phyloP scores from a whole-genome alignment of 2,113 vertebrate genomes.

The Rhabdomys dilectus region DNA sequence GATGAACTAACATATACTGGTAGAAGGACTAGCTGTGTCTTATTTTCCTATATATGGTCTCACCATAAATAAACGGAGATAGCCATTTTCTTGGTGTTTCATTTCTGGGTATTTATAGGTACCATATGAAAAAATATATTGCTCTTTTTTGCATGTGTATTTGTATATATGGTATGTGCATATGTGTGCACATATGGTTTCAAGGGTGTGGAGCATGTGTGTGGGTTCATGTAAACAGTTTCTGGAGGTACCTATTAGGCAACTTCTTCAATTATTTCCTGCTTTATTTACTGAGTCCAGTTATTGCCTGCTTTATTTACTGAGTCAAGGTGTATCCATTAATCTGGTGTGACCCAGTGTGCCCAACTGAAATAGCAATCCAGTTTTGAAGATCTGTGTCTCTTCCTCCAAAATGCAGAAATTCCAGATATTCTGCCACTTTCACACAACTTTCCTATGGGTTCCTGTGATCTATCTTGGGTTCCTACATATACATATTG shows the following conservation, averaged over 20 bases:
- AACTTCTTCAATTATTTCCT: not conserved
- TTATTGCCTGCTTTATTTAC: not conserved
- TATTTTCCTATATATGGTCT: slow-evolving; percentile 33
- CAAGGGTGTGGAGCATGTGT: not conserved
- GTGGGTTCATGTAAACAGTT: not conserved
- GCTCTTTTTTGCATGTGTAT: not conserved
- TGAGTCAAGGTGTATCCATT: too few species aligned
- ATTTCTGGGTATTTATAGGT: not conserved
- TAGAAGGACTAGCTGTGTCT: slow-evolving; percentile 34
- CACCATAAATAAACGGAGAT: not conserved
- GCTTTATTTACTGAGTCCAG: not conserved
- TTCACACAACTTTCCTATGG: not conserved
- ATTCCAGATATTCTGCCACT: too few species aligned
- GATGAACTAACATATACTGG: not conserved
- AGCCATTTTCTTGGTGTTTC: not conserved
- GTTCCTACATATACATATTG: not conserved
- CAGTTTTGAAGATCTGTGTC: not conserved
- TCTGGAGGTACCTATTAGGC: not conserved
- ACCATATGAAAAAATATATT: not conserved
- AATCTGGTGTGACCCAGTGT: not conserved
- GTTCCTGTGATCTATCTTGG: not conserved
- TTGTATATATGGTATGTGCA: not conserved
- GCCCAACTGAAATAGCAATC: not conserved
- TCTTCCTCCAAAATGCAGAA: not conserved
- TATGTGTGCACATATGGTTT: not conserved